A percentile compares a stretch with the other conserved stretches of the same genome.
Conservation (phyloP, 2,113 vertebrate species). For the Sylvilagus bachmani region DNA sequence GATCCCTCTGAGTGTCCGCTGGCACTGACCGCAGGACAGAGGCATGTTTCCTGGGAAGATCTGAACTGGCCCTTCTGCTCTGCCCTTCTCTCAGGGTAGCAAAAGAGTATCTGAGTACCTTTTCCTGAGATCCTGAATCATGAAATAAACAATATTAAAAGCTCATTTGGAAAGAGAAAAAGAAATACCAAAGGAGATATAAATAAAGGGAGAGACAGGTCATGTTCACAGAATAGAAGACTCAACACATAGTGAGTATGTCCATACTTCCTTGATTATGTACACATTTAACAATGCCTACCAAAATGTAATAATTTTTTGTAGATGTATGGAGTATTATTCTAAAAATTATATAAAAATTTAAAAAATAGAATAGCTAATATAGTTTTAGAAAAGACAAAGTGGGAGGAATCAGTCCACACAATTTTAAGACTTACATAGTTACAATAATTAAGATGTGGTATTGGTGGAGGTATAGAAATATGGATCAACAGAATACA, state of each 20-base stretch:
- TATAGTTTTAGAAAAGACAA: background rate
- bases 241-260: too few species aligned
- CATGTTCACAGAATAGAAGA: too few species aligned
- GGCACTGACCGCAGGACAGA: conserved; percentile 87
- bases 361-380: background rate
- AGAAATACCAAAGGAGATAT: too few species aligned
- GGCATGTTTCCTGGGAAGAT: conserved; percentile 89
- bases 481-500: background rate
- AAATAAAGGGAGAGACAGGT: too few species aligned
- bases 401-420: background rate
- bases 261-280: too few species aligned
- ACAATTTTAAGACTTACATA: background rate
- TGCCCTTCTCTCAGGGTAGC: background rate
- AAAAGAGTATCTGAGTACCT: background rate
- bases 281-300: too few species aligned
- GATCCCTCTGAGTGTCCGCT: conserved; percentile 89
- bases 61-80: conserved; percentile 68
- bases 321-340: too few species aligned
- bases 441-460: background rate
- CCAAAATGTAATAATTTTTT: too few species aligned
- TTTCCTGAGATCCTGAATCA: background rate
- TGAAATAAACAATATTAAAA: background rate
- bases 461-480: background rate
- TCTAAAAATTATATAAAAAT: background rate
- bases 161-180: too few species aligned